Evolutionary conservation across 2,888 invertebrate species (phyloP).

Genomic region (Yponomeuta plumbellus): DNA sequence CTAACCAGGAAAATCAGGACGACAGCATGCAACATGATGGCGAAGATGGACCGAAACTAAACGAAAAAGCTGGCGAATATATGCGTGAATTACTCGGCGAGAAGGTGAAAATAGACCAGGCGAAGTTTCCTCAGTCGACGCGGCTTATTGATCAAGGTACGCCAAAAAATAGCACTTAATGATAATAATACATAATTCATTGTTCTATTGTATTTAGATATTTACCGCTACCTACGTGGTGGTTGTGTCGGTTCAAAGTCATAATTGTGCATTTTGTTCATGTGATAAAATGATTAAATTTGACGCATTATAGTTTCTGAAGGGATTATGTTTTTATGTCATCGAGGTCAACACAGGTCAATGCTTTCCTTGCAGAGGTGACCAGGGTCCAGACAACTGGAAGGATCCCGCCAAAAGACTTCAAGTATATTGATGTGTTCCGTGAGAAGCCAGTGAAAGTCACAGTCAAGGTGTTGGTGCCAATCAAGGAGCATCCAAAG

Average conservation of each 20-base stretch:
- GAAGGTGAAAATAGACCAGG: constrained; percentile 79
- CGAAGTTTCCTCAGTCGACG: constrained; percentile 82
- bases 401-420: constrained; percentile 79
- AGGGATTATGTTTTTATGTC: not conserved
- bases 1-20: constrained; percentile 38
- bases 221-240: not conserved
- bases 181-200: not conserved
- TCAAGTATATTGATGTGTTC: constrained; percentile 85
- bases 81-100: constrained; percentile 84
- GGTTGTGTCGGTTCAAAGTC: no score
- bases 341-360: not conserved
- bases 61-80: constrained; percentile 86
- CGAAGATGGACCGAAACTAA: constrained; percentile 74
- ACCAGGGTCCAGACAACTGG: constrained; percentile 82
- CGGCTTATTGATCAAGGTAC: constrained; percentile 86
- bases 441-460: constrained; percentile 84
- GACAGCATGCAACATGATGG: constrained; percentile 45
- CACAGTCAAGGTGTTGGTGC: constrained; percentile 83
- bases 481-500: constrained; percentile 84
- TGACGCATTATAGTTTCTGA: not conserved
- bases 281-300: no score
- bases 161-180: constrained; percentile 11
- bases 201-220: not conserved
- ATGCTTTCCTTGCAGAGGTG: constrained; percentile 78
- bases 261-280: no score